Evolutionary conservation across 2,888 invertebrate genomes (phyloP), one percentile per base, ranked within the genome.

Genomic region (Drosophila crucigera): DNA sequence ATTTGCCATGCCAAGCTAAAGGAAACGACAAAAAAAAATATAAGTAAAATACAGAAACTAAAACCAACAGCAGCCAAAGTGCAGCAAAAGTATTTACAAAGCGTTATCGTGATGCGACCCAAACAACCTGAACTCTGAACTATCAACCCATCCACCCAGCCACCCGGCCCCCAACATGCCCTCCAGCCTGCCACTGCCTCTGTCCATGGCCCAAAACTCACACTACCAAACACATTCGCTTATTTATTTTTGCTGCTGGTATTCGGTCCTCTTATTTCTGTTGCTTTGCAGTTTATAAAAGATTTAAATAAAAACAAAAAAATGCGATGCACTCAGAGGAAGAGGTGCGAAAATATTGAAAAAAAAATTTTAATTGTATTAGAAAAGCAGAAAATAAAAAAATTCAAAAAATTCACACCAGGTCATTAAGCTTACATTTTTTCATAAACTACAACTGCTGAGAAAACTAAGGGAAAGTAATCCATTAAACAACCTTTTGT

Each of bases 61-160:
- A 82, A 76, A 79, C 73, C 62, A 82, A 80, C 80, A 79, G 79
- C 83, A 78, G 86, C 71, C 86, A 90, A 89, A 90, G 91, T 86
- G 89, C 91, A 89, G 86, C 86, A 89, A 88, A 89, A 85, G 91
- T 85, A 85, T 85, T 85, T 85, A 90, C 85, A 88, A 90, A 85
- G 85, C 89, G 89, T 85, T 86, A 86, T 86, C 85, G 80, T 83
- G 90, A 88, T 90, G 83, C 74, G 76, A 78, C 87, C 77, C 72
- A 68, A 80, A 70, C 78, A 65, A 73, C 68, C 80, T 64, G 85
- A 89, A 83, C 83, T 85, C 70, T 78, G 74, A 75, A 77, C 84
- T 73, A 49, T 66, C 71, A 35, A 56, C 19, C 68, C 75, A 43
- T 11, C 37, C 37, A 37, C 25, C 68, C 75, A 43, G 11, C 58